phyloP scores from a whole-genome alignment of 2,888 invertebrate genomes.

The Brachyptera putata region DNA sequence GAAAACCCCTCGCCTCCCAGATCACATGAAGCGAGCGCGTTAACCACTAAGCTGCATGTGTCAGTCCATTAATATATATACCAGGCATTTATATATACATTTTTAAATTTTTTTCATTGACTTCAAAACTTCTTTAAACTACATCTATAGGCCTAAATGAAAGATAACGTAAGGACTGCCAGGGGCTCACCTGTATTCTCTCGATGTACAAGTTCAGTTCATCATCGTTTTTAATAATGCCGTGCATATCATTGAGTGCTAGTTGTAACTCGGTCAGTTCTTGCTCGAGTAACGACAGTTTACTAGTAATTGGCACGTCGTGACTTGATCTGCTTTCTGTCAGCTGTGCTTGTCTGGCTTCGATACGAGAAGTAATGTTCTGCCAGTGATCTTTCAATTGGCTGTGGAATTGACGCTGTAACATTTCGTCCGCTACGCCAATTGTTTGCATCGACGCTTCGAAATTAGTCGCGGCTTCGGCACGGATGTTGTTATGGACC shows the following conservation, averaged over 20 bases:
- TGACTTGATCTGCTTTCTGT: constrained; percentile 62
- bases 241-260: constrained; percentile 66
- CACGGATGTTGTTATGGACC: constrained; percentile 71
- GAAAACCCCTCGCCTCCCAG: no score
- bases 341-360: constrained; percentile 24
- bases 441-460: constrained; percentile 74
- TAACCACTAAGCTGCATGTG: no score
- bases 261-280: constrained; percentile 70
- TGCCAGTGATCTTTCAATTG: constrained; percentile 76
- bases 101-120: no score
- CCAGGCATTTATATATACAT: no score
- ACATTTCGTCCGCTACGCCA: constrained; percentile 78
- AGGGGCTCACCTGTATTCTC: constrained; percentile 56
- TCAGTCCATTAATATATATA: no score
- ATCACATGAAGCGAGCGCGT: no score
- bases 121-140: no score
- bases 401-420: constrained; percentile 72
- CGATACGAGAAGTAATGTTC: constrained; percentile 59
- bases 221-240: constrained; percentile 77
- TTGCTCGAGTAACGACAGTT: constrained; percentile 67
- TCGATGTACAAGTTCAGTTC: constrained; percentile 78
- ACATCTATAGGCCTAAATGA: no score
- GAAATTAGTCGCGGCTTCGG: constrained; percentile 67
- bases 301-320: constrained; percentile 69
- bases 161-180: no score